Evolutionary conservation across 53 echinoderm and acorn worm genomes (phyloP).

Genomic region (Mesocentrotus franciscanus): DNA sequence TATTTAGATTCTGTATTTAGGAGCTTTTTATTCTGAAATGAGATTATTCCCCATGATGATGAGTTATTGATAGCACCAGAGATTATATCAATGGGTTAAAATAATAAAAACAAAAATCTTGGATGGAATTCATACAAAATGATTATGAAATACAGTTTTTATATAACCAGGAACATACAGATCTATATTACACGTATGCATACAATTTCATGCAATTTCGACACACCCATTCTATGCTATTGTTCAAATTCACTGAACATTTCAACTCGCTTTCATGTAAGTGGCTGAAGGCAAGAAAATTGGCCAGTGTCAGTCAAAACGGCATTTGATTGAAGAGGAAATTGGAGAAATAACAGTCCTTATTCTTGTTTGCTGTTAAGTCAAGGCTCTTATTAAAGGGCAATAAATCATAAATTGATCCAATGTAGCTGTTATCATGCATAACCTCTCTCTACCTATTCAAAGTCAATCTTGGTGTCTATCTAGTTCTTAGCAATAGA

Average conservation of each 20-base stretch:
- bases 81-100: neutral
- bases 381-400: neutral
- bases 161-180: too few species aligned
- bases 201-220: neutral
- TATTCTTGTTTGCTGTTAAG: conserved; percentile 28
- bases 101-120: neutral
- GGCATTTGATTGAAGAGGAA: conserved; percentile 19
- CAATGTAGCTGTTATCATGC: conserved; percentile 7
- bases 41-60: too few species aligned
- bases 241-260: neutral
- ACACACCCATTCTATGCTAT: neutral
- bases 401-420: conserved; percentile 40
- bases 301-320: neutral
- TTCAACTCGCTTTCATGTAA: neutral
- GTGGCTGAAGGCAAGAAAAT: neutral
- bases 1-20: neutral
- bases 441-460: neutral
- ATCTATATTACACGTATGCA: too few species aligned
- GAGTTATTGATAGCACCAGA: too few species aligned
- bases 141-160: too few species aligned
- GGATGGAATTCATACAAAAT: neutral
- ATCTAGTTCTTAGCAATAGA: neutral
- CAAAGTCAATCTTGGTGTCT: neutral
- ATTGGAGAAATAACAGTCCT: conserved; percentile 35
- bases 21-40: neutral